Evolutionary conservation across 2,113 vertebrate genomes (phyloP).

Genomic region (Ellobius talpinus): DNA sequence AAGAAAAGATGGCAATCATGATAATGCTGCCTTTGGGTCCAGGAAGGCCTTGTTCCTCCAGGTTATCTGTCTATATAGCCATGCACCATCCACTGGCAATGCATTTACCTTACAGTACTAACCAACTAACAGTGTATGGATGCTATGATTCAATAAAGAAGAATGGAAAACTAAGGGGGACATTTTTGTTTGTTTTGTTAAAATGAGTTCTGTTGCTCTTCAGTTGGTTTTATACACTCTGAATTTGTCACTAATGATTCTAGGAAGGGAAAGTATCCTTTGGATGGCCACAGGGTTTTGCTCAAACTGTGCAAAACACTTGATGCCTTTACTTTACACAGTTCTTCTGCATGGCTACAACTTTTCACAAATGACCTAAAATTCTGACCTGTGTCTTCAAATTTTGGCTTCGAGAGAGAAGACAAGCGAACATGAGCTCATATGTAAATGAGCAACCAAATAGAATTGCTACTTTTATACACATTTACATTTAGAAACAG

Average conservation of each 20-base stretch:
- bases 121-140: neutral
- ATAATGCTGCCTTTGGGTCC: neutral
- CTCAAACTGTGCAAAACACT: neutral
- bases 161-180: neutral
- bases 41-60: neutral
- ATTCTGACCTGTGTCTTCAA: neutral
- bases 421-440: neutral
- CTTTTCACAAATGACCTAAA: neutral
- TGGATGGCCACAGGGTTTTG: neutral
- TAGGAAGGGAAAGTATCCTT: neutral
- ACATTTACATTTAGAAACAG: neutral
- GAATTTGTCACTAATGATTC: neutral
- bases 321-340: neutral
- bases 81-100: too few species aligned
- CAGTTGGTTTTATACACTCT: neutral
- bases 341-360: neutral
- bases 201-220: neutral
- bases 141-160: neutral
- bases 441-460: neutral
- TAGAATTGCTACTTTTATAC: neutral
- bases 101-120: constrained; percentile 1
- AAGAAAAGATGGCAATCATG: neutral
- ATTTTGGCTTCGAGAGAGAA: constrained; percentile 18
- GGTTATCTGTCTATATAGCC: neutral
- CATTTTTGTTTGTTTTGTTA: neutral